Evolutionary conservation across 2,797 vertebrate species (phyloP), one percentile per base, ranked within the genome.

Genomic region (Odontamblyopus rebecca): DNA sequence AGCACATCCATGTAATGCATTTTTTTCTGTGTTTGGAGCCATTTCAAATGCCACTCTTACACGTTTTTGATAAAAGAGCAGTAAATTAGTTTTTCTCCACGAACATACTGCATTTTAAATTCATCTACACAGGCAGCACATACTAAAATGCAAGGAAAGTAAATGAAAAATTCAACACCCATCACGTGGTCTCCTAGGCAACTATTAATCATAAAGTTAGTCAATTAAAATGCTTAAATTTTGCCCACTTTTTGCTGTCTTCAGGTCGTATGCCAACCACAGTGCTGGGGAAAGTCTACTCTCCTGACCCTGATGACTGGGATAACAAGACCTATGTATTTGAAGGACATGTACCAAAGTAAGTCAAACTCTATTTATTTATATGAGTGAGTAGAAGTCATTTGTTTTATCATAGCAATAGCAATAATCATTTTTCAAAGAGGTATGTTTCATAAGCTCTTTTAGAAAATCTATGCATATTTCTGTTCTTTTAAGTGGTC

Each of bases 231-330:
- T 64, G n/a, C 35, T 64, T 62, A 50, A 38, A 27, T 64, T 64
- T n/a, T n/a, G n/a, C n/a, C n/a, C n/a, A 1, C 68, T 44, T 38
- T 82, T 74, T 70, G 89, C 60, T 86, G n/a, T 89, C 71, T 72
- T 84, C 88, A 97, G 96, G 94, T 54, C 93, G 93, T 48, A 91
- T 95, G 94, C 95, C 95, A 63, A 94, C 93, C 48, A 92, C 92
- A 0, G 93, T 93, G 60, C 91, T 97, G 67, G 96, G 96, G 48
- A 94, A 96, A 82, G 95, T 97, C 63, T 96, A 94, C 83, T 93
- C 94, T 70, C 95, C 95, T 5, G 96, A 97, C 88, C 94, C 93
- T 18, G 96, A 98, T 77, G 96, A 97, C 87, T 96, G 95, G 95
- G 95, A 96, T 91, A 97, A 96, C 89, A 98, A 98, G 93, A 97